Base-by-base conservation (phyloP, 2,888 invertebrate species). In the Lymantria monacha region DNA sequence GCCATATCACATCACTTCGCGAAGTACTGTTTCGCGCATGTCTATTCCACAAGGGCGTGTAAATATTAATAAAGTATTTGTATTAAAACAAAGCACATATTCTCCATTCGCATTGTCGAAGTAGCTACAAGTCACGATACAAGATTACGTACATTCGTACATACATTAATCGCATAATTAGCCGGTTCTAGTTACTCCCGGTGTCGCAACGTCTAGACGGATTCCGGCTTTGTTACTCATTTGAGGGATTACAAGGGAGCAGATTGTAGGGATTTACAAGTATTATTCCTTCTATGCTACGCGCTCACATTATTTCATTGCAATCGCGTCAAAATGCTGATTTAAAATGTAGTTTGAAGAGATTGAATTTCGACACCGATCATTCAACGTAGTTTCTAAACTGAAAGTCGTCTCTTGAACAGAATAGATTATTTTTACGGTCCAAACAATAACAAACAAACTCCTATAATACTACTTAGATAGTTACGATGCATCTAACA, bases 131-230 rank as follows among this genome's bases (percentile, higher is more conserved):
- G 59, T 57, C 55, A 48, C 56, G 54, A 58, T 43, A 53, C 59
- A 63, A 57, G 54, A 55, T 53, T 3, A 22, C n/a, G n/a, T n/a
- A n/a, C n/a, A n/a, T n/a, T n/a, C n/a, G n/a, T 59, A 62, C 56
- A 60, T 61, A 59, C 69, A 71, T 74, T 81, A 77, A 78, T 75
- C 76, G 71, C 67, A 69, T 81, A 81, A 84, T 83, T 83, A 83
- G 69, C 54, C 55, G 57, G 52, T 57, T 72, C 73, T 69, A 64
- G 66, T 71, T 63, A 64, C 68, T 55, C 51, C 41, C 37, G 42
- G 59, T 70, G 62, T 69, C 67, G 69, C 64, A 57, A 54, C 66
- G 83, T 83, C 84, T 83, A 81, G 84, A 83, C 81, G 58, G 69
- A 70, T 72, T 79, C 75, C 73, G 72, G 73, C 68, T 71, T 75